Evolutionary conservation across 2,797 vertebrate species (phyloP).

Genomic region (Carcharodon carcharias): DNA sequence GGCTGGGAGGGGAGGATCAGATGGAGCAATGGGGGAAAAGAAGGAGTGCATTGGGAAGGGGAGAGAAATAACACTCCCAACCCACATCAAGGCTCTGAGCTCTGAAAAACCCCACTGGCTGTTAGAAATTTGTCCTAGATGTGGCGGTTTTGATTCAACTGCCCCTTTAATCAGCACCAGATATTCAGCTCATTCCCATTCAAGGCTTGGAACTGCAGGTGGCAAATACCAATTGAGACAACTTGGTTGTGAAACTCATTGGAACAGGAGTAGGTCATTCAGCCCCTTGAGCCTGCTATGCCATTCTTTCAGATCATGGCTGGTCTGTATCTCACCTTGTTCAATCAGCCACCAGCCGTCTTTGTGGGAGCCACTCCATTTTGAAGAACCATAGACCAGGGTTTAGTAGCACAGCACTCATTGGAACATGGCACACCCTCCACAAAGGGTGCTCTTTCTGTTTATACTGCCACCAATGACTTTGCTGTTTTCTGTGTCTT

Average conservation of each 20-base stretch:
- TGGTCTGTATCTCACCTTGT: background rate
- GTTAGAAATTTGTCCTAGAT: too few relatives aligned
- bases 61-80: background rate
- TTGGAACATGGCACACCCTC: background rate
- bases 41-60: background rate
- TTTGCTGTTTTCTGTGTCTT: background rate
- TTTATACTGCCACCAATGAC: background rate
- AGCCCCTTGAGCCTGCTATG: too few relatives aligned
- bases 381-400: background rate
- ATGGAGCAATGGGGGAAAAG: background rate
- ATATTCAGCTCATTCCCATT: background rate
- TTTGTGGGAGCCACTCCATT: background rate
- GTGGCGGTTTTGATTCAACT: too few relatives aligned
- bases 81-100: background rate
- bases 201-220: background rate
- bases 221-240: background rate
- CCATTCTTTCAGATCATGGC: background rate
- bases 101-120: background rate
- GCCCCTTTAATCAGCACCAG: too few relatives aligned
- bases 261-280: background rate
- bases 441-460: background rate
- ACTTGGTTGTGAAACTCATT: background rate
- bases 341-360: background rate
- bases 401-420: background rate
- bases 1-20: background rate